Evolutionary conservation across 2,797 vertebrate genomes (phyloP), one percentile per base, ranked within the genome.

Genomic region (Helarctos malayanus): DNA sequence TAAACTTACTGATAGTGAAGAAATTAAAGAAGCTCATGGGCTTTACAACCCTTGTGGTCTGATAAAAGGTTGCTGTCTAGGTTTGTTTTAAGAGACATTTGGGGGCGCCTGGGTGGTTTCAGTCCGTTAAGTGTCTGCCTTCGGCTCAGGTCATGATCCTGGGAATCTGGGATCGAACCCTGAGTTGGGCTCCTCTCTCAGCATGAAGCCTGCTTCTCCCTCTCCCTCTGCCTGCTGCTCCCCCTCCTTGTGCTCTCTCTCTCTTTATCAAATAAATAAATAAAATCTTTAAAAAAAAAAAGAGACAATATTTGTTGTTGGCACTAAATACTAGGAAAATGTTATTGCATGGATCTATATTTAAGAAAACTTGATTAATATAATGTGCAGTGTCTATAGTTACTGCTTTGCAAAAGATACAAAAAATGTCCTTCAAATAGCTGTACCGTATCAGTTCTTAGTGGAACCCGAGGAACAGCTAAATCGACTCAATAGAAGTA

Each of bases 341-440:
- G 81, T 35, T 95, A 9, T 71, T 35, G 45, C 25, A 41, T 27
- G 47, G n/a, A 69, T 83, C 21, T 38, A 29, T 59, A 69, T 71
- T 87, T 52, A 91, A 88, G 63, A 61, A 88, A 35, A 14, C 32
- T 38, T 83, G 52, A 32, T 79, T 86, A 89, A 89, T 47, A 61
- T 73, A 65, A 61, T n/a, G 11, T 47, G 13, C 2, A 92, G 52
- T 82, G 4, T 14, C 32, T 85, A 32, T 15, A 59, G 52, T 25
- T 13, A 0, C 16, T 29, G 2, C 89, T 94, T 95, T 89, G n/a
- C 79, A 54, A 80, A 90, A 92, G 38, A 94, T 12, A 57, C 21
- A 84, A 88, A 94, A 71, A 63, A 47, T 35, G 25, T 92, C 29
- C 81, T 87, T 90, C 29, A 84, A 27, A 57, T 88, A 88, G 8